Evolutionary conservation across 2,797 vertebrate species (phyloP).

Genomic region (Coranthus polyacanthus): DNA sequence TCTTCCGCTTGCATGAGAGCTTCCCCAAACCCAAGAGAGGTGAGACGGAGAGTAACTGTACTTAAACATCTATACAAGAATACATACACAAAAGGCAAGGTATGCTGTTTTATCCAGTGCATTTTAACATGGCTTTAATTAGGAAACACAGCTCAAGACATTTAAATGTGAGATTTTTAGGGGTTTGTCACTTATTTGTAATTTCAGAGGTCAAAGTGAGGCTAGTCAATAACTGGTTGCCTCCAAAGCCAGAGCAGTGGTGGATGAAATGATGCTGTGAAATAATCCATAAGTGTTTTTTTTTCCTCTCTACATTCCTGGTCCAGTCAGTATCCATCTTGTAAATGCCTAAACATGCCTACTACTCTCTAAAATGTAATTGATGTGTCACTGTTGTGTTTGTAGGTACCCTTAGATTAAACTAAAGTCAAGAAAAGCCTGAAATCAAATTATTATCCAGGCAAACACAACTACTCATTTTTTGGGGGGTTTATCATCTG

Average conservation of each 20-base stretch:
- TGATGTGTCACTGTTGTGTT: background rate
- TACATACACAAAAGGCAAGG: background rate
- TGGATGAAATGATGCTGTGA: background rate
- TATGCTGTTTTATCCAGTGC: background rate
- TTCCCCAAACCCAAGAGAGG: conserved; percentile 98
- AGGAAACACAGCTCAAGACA: background rate
- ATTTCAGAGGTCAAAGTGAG: conserved; percentile 14
- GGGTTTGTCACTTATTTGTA: background rate
- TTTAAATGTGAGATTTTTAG: background rate
- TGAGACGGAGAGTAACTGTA: conserved; percentile 43
- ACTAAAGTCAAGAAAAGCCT: too few species aligned
- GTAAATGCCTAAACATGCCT: background rate
- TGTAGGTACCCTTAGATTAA: background rate
- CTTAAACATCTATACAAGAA: background rate
- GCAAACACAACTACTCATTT: background rate
- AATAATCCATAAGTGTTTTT: conserved; percentile 8
- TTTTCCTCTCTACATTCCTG: conserved; percentile 2
- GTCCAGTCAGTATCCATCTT: background rate
- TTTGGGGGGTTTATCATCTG: background rate
- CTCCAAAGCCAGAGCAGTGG: background rate
- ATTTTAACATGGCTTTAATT: background rate
- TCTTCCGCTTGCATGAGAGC: conserved; percentile 98
- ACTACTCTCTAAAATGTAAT: background rate
- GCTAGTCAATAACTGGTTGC: background rate
- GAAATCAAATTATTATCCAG: background rate